Percentiles rank a stretch among this genome's conserved stretches.
Conservation (phyloP, 2,888 invertebrate genomes). For the Tachystola acroxantha region DNA sequence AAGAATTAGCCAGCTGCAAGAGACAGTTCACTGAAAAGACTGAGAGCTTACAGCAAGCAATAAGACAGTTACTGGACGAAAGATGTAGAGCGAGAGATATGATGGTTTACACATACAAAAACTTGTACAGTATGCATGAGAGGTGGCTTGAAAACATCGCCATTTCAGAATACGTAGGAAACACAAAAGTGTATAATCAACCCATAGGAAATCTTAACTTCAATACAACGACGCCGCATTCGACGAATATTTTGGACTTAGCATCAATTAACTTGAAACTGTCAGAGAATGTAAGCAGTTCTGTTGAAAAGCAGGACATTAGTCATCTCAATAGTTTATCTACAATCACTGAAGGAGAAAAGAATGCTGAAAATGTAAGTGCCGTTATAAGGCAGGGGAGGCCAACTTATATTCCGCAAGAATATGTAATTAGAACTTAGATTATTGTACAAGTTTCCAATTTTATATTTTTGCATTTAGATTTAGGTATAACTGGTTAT, state of each 20-base stretch:
- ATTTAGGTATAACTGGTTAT: too few relatives aligned
- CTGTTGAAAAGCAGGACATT: slow-evolving; percentile 64
- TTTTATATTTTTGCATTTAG: too few relatives aligned
- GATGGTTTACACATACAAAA: slow-evolving; percentile 81
- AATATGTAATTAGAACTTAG: too few relatives aligned
- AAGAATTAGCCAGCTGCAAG: slow-evolving; percentile 93
- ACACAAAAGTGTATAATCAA: slow-evolving; percentile 49
- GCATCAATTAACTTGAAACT: slow-evolving; percentile 79
- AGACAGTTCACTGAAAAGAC: slow-evolving; percentile 85
- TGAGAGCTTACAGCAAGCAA: slow-evolving; percentile 82
- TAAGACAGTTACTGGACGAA: slow-evolving; percentile 85
- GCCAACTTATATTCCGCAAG: too few relatives aligned
- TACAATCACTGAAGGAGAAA: slow-evolving; percentile 75
- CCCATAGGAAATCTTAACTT: slow-evolving; percentile 74
- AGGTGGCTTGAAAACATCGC: slow-evolving; percentile 66
- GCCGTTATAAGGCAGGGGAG: background rate
- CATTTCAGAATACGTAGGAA: slow-evolving; percentile 58
- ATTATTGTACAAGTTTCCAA: too few relatives aligned
- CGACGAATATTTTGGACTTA: slow-evolving; percentile 81
- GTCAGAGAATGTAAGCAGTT: slow-evolving; percentile 77
- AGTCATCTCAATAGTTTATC: slow-evolving; percentile 50
- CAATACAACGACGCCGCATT: slow-evolving; percentile 63
- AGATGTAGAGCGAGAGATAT: slow-evolving; percentile 80
- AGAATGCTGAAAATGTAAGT: slow-evolving; percentile 78
- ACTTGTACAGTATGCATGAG: slow-evolving; percentile 68